phyloP scores from a whole-genome alignment of 2,113 vertebrate genomes.

The Corythoichthys intestinalis region DNA sequence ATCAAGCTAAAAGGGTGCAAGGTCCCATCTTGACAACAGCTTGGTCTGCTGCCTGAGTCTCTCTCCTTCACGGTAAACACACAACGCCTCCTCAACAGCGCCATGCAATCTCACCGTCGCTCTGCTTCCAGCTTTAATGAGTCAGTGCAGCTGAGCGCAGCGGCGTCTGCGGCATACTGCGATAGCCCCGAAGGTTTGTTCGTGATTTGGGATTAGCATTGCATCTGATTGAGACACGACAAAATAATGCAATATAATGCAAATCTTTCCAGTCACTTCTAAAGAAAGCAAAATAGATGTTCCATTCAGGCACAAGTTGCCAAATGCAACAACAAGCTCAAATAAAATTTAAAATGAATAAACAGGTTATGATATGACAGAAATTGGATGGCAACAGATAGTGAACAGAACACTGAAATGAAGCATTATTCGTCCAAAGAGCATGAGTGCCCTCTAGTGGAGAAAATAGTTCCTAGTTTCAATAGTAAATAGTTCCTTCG shows the following conservation, averaged over 20 bases:
- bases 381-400: too few relatives aligned
- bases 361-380: background rate
- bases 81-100: slow-evolving; percentile 37
- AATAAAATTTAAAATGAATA: background rate
- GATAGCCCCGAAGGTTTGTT: slow-evolving; percentile 33
- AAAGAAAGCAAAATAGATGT: slow-evolving; percentile 24
- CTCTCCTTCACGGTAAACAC: slow-evolving; percentile 51
- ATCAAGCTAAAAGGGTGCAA: slow-evolving; percentile 59
- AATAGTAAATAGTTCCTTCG: too few relatives aligned
- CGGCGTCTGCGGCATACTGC: slow-evolving; percentile 17
- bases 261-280: slow-evolving; percentile 31
- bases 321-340: background rate
- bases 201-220: slow-evolving; percentile 43
- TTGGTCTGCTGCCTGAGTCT: slow-evolving; percentile 47
- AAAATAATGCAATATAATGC: slow-evolving; percentile 42
- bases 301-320: slow-evolving; percentile 15
- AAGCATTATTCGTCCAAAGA: too few relatives aligned
- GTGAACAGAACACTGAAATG: too few relatives aligned
- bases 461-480: too few relatives aligned
- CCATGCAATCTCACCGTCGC: slow-evolving; percentile 42
- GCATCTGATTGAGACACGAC: slow-evolving; percentile 37
- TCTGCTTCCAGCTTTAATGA: slow-evolving; percentile 49
- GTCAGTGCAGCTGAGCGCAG: slow-evolving; percentile 48
- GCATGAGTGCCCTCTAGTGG: too few relatives aligned
- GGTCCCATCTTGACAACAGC: slow-evolving; percentile 62